Conservation (phyloP, 1,140 invertebrate species). For the Drosophila watanabei region DNA sequence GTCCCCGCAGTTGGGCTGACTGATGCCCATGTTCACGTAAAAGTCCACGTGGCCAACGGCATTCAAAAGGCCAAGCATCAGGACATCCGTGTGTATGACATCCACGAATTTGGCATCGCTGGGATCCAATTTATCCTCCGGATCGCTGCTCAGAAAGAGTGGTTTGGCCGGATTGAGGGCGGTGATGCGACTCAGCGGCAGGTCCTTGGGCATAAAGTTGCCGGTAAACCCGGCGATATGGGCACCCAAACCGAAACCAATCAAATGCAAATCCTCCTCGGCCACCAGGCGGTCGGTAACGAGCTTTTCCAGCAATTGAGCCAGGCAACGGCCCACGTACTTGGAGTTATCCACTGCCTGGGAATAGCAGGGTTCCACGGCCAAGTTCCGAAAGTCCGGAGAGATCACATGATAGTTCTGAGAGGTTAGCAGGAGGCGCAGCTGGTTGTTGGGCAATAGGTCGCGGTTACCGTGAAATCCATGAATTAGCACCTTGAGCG, state of each 20-base stretch:
- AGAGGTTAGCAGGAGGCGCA: constrained; percentile 7
- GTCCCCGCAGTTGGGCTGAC: constrained; percentile 46
- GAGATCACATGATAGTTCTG: constrained; percentile 17
- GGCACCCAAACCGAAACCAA: constrained; percentile 45
- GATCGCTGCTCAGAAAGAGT: constrained; percentile 4
- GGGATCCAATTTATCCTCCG: constrained; percentile 20
- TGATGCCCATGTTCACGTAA: constrained; percentile 38
- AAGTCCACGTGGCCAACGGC: constrained; percentile 50
- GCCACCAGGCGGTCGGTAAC: fast-evolving
- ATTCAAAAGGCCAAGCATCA: constrained; percentile 36
- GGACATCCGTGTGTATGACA: constrained; percentile 47
- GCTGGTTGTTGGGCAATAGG: constrained; percentile 8
- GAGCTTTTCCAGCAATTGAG: not conserved
- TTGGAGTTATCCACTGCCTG: constrained; percentile 24
- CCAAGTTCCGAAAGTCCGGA: constrained; percentile 21
- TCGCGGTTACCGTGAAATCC: constrained; percentile 14
- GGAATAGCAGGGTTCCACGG: constrained; percentile 35
- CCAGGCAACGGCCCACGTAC: constrained; percentile 27
- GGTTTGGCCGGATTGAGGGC: constrained; percentile 50
- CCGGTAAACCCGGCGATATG: constrained; percentile 27
- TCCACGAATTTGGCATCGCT: constrained; percentile 51
- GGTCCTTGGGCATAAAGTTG: not conserved
- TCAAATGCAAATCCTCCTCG: constrained; percentile 32
- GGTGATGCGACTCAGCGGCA: constrained; percentile 20
- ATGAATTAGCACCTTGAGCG: constrained; percentile 45